Conservation (phyloP, 2,113 vertebrate species). For the Thinocorus orbignyianus region DNA sequence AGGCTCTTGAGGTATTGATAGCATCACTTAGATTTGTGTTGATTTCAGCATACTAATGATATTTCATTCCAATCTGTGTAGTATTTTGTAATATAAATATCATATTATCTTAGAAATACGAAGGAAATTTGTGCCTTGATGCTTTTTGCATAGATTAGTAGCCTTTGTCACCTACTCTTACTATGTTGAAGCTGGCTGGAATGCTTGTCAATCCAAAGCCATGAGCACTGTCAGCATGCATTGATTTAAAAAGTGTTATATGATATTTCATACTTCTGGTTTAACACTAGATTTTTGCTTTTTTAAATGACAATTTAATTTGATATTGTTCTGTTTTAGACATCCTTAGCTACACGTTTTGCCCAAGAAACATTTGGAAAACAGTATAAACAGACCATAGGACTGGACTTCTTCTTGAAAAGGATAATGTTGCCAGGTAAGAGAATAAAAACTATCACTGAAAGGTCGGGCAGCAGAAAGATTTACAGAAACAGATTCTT, state of each 20-base stretch:
- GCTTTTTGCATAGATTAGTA: background rate
- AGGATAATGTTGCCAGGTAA: slow-evolving; percentile 98
- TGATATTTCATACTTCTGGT: slow-evolving; percentile 30
- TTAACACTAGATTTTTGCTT: slow-evolving; percentile 6
- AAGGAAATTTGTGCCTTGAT: background rate
- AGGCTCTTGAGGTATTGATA: background rate
- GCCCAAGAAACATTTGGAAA: slow-evolving; percentile 99
- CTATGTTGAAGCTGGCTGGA: background rate
- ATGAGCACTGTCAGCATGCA: background rate
- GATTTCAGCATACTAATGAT: background rate
- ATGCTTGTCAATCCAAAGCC: background rate
- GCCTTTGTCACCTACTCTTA: background rate
- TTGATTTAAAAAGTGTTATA: background rate
- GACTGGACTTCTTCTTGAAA: slow-evolving; percentile 99
- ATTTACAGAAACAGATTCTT: background rate
- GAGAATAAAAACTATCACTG: slow-evolving; percentile 47
- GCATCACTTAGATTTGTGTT: background rate
- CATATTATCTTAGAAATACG: background rate
- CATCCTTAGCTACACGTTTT: slow-evolving; percentile 94
- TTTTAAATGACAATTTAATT: slow-evolving; percentile 64
- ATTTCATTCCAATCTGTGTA: background rate
- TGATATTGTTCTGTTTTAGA: slow-evolving; percentile 83
- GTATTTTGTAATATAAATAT: background rate
- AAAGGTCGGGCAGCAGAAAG: background rate
- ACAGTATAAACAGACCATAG: slow-evolving; percentile 98